These are phyloP conservation scores for Pollenia labialis DNA, from an alignment of 2,888 invertebrate genomes.

Conservation along the genomic window DNA sequence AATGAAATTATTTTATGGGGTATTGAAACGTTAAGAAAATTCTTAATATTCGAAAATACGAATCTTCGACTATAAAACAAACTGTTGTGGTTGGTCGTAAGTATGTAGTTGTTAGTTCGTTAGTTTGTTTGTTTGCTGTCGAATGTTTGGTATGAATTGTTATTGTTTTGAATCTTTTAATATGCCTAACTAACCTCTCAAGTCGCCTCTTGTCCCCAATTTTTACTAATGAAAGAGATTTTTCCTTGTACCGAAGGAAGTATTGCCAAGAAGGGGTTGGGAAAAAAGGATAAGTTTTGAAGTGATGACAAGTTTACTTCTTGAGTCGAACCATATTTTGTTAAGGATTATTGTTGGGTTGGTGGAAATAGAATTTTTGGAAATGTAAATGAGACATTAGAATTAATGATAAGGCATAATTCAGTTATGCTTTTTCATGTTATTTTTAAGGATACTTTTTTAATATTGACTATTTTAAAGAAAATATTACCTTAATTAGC, in stretches of 20 bases:
- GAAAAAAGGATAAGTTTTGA: background rate
- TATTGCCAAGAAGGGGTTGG: background rate
- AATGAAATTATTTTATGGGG: constrained; percentile 23
- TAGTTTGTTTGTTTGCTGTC: constrained; percentile 1
- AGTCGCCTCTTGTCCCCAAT: constrained; percentile 62
- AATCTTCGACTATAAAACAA: constrained; percentile 18
- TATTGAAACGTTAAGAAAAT: constrained; percentile 50
- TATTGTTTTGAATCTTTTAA: constrained; percentile 53
- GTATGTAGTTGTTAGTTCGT: constrained; percentile 1
- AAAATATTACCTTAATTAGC: too few relatives aligned
- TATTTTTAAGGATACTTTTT: too few relatives aligned
- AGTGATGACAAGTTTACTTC: too few relatives aligned
- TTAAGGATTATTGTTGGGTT: too few relatives aligned
- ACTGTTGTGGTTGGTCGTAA: constrained; percentile 43
- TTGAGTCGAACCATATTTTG: too few relatives aligned
- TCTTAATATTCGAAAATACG: constrained; percentile 35
- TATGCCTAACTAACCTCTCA: constrained; percentile 60
- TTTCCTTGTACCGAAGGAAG: constrained; percentile 39
- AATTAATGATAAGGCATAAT: too few relatives aligned
- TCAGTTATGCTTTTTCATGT: too few relatives aligned
- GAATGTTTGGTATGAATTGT: constrained; percentile 23
- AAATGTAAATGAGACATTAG: too few relatives aligned
- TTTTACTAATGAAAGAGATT: constrained; percentile 26
- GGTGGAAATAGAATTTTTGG: too few relatives aligned
- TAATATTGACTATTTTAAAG: too few relatives aligned